A percentile compares a stretch with the other conserved stretches of the same genome.
Evolutionary conservation across 1,140 invertebrate genomes (phyloP).

Genomic region (Polyergus mexicanus): DNA sequence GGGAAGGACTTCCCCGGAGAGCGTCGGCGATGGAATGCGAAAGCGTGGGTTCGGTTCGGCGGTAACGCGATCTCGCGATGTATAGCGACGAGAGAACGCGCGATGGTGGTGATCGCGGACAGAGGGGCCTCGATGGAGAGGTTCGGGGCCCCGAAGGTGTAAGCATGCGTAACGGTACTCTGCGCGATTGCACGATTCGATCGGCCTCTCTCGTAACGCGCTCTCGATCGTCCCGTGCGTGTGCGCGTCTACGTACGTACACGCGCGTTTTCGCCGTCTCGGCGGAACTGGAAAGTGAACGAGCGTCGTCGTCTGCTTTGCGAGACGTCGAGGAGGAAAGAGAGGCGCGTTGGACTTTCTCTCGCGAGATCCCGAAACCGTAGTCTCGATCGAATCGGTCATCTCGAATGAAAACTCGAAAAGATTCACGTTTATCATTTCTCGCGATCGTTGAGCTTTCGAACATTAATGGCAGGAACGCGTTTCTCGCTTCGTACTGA

Average conservation of each 20-base stretch:
- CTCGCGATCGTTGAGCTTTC: neutral
- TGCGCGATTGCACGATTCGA: slow-evolving; percentile 49
- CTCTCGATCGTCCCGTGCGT: slow-evolving; percentile 25
- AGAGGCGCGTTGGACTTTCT: slow-evolving; percentile 65
- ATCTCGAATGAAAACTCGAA: neutral
- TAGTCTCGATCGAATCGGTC: slow-evolving; percentile 23
- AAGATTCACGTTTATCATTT: neutral
- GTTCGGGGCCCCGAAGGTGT: slow-evolving; percentile 44
- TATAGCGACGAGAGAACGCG: slow-evolving; percentile 3
- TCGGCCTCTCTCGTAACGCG: slow-evolving; percentile 48
- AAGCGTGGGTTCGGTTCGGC: slow-evolving; percentile 75
- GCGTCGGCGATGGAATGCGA: slow-evolving; percentile 71
- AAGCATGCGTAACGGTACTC: slow-evolving; percentile 67
- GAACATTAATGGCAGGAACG: neutral
- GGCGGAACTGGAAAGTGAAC: slow-evolving; percentile 71
- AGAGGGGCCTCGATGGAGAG: slow-evolving; percentile 6
- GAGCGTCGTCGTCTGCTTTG: slow-evolving; percentile 52
- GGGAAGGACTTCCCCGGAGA: slow-evolving; percentile 45
- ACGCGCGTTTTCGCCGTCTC: slow-evolving; percentile 58
- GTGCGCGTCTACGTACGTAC: neutral
- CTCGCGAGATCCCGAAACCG: slow-evolving; percentile 47
- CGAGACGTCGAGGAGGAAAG: slow-evolving; percentile 24
- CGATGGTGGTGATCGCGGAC: neutral
- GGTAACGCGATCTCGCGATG: slow-evolving; percentile 75
- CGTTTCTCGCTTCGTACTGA: neutral